Percentiles rank a stretch among this genome's conserved stretches.
phyloP scores from a whole-genome alignment of 2,888 invertebrate species.

The Lasioglossum marginatum region DNA sequence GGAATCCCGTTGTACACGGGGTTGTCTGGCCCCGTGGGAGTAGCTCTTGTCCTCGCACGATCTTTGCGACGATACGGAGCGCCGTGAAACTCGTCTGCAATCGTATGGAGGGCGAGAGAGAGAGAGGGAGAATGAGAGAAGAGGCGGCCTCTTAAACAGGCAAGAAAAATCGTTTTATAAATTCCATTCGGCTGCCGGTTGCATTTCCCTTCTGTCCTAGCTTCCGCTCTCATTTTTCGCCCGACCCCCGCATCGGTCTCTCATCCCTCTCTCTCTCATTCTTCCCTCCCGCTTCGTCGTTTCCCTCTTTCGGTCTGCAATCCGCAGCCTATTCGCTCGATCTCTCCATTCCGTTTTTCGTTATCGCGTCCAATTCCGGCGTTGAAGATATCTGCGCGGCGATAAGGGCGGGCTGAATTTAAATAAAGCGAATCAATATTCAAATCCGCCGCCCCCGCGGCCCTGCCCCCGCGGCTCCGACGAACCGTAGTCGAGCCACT shows the following conservation, averaged over 20 bases:
- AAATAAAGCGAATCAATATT: slow-evolving; percentile 85
- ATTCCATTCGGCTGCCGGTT: slow-evolving; percentile 77
- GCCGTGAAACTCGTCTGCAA: slow-evolving; percentile 24
- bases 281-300: slow-evolving; percentile 40
- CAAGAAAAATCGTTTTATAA: slow-evolving; percentile 79
- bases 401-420: slow-evolving; percentile 80
- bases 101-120: slow-evolving; percentile 21
- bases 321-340: slow-evolving; percentile 73
- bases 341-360: slow-evolving; percentile 80
- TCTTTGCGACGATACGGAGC: slow-evolving; percentile 29
- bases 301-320: slow-evolving; percentile 62
- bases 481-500: slow-evolving; percentile 20
- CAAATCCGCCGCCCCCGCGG: slow-evolving; percentile 78
- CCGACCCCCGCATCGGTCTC: slow-evolving; percentile 33
- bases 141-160: slow-evolving; percentile 68
- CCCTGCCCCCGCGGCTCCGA: slow-evolving; percentile 29
- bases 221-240: slow-evolving; percentile 24
- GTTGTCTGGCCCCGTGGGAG: slow-evolving; percentile 39
- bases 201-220: slow-evolving; percentile 77
- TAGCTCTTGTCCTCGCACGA: slow-evolving; percentile 4
- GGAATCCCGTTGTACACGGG: slow-evolving; percentile 22
- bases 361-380: slow-evolving; percentile 84
- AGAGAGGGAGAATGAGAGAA: slow-evolving; percentile 41
- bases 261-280: slow-evolving; percentile 28
- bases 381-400: slow-evolving; percentile 80